These are phyloP conservation scores for Hyposoter didymator DNA, from an alignment of 2,888 invertebrate species.

Conservation along the genomic window DNA sequence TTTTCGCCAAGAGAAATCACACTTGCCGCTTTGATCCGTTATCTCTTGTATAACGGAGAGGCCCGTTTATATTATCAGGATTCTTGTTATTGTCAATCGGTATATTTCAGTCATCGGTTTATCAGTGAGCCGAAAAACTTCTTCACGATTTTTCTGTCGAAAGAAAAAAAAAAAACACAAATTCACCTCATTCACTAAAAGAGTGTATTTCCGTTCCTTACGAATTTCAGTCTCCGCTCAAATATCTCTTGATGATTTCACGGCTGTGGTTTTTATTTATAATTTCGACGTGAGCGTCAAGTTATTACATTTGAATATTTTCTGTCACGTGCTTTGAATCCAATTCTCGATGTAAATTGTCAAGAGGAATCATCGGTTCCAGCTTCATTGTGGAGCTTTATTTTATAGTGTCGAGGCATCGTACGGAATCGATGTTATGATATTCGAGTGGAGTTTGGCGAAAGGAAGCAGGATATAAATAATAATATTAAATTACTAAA, in stretches of 20 bases:
- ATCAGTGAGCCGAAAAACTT: not conserved
- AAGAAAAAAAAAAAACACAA: not conserved
- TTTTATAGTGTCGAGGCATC: constrained; percentile 10
- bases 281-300: not conserved
- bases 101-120: not conserved
- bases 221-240: not conserved
- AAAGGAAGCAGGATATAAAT: constrained; percentile 9
- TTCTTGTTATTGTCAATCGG: constrained; percentile 3
- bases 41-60: constrained; percentile 1
- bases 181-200: not conserved
- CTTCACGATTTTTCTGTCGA: not conserved
- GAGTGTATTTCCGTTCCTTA: not conserved
- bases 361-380: not conserved
- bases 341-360: not conserved
- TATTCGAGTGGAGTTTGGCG: constrained; percentile 23
- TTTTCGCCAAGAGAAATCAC: not conserved
- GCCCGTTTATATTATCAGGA: constrained; percentile 15
- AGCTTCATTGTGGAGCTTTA: constrained; percentile 32
- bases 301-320: not conserved
- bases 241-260: not conserved
- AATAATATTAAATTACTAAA: constrained; percentile 38
- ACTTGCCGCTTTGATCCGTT: constrained; percentile 5
- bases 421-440: constrained; percentile 50
- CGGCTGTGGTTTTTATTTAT: not conserved
- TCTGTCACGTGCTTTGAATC: not conserved